Evolutionary conservation across 2,113 vertebrate genomes (phyloP), one percentile per base, ranked within the genome.

Genomic region (Zosterops hypoxanthus): DNA sequence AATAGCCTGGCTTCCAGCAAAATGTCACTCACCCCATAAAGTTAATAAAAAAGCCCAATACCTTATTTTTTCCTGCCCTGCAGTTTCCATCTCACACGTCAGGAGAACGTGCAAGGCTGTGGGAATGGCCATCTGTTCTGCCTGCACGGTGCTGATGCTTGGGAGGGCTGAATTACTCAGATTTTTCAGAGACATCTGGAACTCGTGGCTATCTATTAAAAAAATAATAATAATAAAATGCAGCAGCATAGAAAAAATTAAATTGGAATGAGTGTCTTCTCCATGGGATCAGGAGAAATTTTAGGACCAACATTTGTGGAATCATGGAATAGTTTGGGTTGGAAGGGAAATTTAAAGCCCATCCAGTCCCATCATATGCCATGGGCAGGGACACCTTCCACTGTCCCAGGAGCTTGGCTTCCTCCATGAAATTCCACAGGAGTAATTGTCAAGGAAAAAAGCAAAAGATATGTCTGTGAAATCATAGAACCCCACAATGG

Each of bases 71-170:
- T 68, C 25, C 69, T 65, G 64, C 12, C 0, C 49, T 68, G 56
- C 61, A 73, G 49, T 92, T 92, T 77, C 75, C 73, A 71, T 53
- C 69, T 89, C 50, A 9, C 44, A 16, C 16, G 11, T 89, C 89
- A 89, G 80, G 75, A 78, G 75, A 21, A 73, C 5, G 1, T 79
- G 86, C 81, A 42, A 78, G 41, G 82, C 71, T 36, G 73, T 64
- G 78, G 88, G 91, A 60, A 63, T 33, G 72, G 70, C 95, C 95
- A 95, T 96, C 94, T 95, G 92, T 57, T 94, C 87, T 82, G 64
- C 82, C 82, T 70, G 47, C 81, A 60, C n/a, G 6, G 6, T 20
- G 50, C 80, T 75, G 24, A 2, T 92, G 3, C 52, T 76, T 65
- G 69, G 47, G 63, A 75, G 34, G 3, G 7, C 36, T 88, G 59